A percentile compares a stretch with the other conserved stretches of the same genome.
Conservation (phyloP, 2,113 vertebrate species). For the Marmota monax region DNA sequence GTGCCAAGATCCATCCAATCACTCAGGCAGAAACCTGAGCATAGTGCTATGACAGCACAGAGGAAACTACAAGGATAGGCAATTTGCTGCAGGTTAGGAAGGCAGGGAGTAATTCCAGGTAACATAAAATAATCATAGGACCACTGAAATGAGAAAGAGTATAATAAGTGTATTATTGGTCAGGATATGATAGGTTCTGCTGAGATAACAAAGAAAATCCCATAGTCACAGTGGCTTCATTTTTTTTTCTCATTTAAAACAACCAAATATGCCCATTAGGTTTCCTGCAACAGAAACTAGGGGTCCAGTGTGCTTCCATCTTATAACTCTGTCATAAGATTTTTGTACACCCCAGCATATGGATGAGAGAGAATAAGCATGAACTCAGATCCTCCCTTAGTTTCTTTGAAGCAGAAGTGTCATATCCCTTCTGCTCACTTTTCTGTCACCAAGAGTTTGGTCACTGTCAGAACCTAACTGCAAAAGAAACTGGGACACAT, state of each 20-base stretch:
- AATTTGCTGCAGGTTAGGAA: not conserved
- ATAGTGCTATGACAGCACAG: not conserved
- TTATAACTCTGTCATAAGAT: slow-evolving; percentile 1
- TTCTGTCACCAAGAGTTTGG: slow-evolving; percentile 3
- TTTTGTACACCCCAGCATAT: not conserved
- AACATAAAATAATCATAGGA: not conserved
- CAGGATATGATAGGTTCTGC: not conserved
- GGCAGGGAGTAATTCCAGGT: not conserved
- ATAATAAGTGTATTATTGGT: not conserved
- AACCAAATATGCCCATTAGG: not conserved
- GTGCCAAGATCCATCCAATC: not conserved
- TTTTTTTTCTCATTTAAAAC: not conserved
- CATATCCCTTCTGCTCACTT: not conserved
- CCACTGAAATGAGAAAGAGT: not conserved
- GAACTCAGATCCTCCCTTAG: not conserved
- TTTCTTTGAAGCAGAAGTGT: slow-evolving; percentile 8
- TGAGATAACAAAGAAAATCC: slow-evolving; percentile 41
- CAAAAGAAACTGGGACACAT: slow-evolving; percentile 5
- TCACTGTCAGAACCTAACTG: slow-evolving; percentile 38
- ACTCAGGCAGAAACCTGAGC: not conserved
- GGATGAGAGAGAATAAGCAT: not conserved
- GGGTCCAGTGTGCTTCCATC: not conserved
- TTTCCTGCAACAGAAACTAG: slow-evolving; percentile 36
- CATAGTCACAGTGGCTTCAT: not conserved
- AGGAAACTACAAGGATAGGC: not conserved